Conservation (phyloP, 1,140 invertebrate genomes). For the Heliconius nattereri region DNA sequence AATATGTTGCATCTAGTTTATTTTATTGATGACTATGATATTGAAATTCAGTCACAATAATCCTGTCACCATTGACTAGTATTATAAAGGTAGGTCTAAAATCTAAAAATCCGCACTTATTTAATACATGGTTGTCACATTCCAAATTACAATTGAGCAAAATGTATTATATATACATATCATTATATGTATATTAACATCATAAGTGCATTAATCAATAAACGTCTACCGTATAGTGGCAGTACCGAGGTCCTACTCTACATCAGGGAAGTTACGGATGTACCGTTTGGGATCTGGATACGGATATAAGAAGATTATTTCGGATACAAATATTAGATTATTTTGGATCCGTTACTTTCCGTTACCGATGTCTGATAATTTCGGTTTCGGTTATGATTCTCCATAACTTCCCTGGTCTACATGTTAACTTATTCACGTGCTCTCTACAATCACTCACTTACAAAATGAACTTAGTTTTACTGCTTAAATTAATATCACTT, state of each 20-base stretch:
- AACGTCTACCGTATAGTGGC: slow-evolving; percentile 30
- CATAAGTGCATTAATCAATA: not conserved
- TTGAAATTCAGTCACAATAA: not conserved
- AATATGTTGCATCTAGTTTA: not conserved
- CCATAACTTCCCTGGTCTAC: slow-evolving; percentile 3
- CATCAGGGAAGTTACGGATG: not conserved
- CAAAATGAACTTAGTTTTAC: slow-evolving; percentile 68
- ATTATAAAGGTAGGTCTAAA: slow-evolving; percentile 1
- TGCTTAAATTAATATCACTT: slow-evolving; percentile 80
- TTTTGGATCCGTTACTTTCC: too few relatives aligned
- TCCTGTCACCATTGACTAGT: not conserved
- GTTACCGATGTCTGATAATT: too few relatives aligned
- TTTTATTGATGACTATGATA: not conserved
- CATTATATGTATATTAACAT: slow-evolving; percentile 18
- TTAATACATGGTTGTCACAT: slow-evolving; percentile 10
- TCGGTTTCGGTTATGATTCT: too few relatives aligned
- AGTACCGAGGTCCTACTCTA: slow-evolving; percentile 35
- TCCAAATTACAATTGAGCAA: slow-evolving; percentile 35
- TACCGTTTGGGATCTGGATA: too few relatives aligned
- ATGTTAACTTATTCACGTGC: slow-evolving; percentile 15
- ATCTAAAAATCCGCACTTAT: slow-evolving; percentile 6
- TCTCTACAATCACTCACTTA: slow-evolving; percentile 51
- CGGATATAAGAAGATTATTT: too few relatives aligned
- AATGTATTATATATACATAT: slow-evolving; percentile 18
- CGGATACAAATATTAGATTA: too few relatives aligned